A percentile compares a stretch with the other conserved stretches of the same genome.
These are phyloP conservation scores for human (Homo sapiens) DNA, from an alignment of 2,113 vertebrate species.

Conservation along the genomic window DNA sequence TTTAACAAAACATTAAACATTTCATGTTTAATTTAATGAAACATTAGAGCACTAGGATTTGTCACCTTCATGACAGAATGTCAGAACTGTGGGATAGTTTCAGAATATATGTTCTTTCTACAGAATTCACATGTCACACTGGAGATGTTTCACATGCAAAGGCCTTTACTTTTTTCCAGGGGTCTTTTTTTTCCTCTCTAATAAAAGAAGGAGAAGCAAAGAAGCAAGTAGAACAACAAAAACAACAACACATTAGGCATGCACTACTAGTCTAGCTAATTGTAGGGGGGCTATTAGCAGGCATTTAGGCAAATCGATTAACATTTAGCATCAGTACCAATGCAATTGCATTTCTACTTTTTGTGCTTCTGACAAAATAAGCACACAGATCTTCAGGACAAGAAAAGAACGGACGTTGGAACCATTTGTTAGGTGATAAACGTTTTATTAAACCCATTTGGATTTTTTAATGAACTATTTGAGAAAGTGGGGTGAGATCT, in stretches of 20 bases:
- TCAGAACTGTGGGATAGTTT: constrained; percentile 66
- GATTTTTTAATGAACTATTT: constrained; percentile 21
- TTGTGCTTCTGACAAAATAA: constrained; percentile 80
- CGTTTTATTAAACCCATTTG: constrained; percentile 22
- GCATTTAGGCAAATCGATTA: constrained; percentile 85
- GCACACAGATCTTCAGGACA: constrained; percentile 63
- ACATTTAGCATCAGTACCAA: constrained; percentile 86
- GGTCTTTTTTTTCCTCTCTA: not conserved
- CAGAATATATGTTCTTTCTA: constrained; percentile 62
- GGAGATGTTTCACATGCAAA: constrained; percentile 60
- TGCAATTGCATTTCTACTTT: constrained; percentile 74
- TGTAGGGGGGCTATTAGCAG: constrained; percentile 84
- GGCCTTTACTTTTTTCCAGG: not conserved
- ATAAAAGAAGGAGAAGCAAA: constrained; percentile 44
- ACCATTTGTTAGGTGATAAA: constrained; percentile 59
- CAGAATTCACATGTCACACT: constrained; percentile 51
- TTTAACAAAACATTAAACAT: constrained; percentile 85
- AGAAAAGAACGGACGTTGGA: constrained; percentile 35
- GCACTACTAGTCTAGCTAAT: constrained; percentile 85
- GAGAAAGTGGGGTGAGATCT: not conserved
- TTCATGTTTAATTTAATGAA: constrained; percentile 88
- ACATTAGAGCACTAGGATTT: constrained; percentile 81
- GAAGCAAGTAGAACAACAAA: constrained; percentile 80
- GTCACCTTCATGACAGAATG: constrained; percentile 79
- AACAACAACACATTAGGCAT: constrained; percentile 84